phyloP scores from a whole-genome alignment of 2,888 invertebrate genomes.

The Deilephila porcellus region DNA sequence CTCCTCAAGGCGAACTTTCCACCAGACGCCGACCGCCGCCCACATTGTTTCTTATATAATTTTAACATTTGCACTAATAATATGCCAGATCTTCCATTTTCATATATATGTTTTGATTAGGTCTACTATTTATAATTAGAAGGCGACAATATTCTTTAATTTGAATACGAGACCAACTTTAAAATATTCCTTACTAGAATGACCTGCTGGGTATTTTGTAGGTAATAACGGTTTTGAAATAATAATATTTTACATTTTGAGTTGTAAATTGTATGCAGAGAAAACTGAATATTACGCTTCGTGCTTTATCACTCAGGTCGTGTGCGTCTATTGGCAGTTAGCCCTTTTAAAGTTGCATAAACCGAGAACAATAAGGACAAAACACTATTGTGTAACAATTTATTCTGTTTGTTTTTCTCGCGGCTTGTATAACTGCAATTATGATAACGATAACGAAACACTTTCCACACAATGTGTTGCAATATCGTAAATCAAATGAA shows the following conservation, averaged over 20 bases:
- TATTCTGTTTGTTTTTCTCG: slow-evolving; percentile 25
- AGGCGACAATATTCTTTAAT: too few relatives aligned
- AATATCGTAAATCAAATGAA: not conserved
- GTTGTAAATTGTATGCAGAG: not conserved
- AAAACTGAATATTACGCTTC: slow-evolving; percentile 33
- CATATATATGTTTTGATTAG: too few relatives aligned
- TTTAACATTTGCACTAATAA: not conserved
- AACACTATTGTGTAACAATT: slow-evolving; percentile 30
- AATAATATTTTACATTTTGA: not conserved
- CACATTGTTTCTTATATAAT: slow-evolving; percentile 29
- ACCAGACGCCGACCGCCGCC: slow-evolving; percentile 33
- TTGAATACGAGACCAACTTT: too few relatives aligned
- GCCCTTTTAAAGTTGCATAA: slow-evolving; percentile 41
- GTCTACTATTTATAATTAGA: too few relatives aligned
- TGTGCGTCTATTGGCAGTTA: slow-evolving; percentile 37
- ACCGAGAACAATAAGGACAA: slow-evolving; percentile 42
- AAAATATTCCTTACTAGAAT: too few relatives aligned
- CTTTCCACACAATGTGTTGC: not conserved
- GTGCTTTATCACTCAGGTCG: slow-evolving; percentile 45
- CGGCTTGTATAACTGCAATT: not conserved
- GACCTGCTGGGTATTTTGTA: not conserved
- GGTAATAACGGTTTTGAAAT: not conserved
- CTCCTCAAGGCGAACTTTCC: slow-evolving; percentile 54
- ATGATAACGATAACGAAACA: slow-evolving; percentile 15
- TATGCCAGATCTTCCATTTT: not conserved